Base-by-base conservation (phyloP, 2,888 invertebrate species). In the Dendrolimus pini region DNA sequence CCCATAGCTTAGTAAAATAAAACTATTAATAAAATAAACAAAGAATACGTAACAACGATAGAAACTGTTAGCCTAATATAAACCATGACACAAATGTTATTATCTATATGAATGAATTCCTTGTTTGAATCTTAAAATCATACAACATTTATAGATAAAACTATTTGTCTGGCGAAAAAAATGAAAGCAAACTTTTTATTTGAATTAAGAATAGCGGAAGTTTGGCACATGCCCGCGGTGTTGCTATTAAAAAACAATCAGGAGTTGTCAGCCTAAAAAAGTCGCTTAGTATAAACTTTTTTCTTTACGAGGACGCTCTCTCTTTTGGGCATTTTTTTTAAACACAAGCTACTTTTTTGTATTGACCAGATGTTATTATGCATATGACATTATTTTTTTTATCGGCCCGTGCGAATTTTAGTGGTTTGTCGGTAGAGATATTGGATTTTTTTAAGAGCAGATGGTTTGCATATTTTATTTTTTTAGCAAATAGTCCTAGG, bases 321-420 rank as follows among this genome's bases (percentile, higher is more conserved):
- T 52, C n/a, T 52, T 12, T 52, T 6, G 3, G 10, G n/a, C 52
- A 68, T 72, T 70, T 77, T 76, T 75, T 65, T 68, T 59, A 60
- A 58, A 65, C 69, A 72, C 76, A 75, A 73, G 75, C 81, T 82
- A 62, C 69, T 79, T 84, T 85, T 84, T 84, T 82, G 70, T 77
- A 79, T 65, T 81, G 82, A 77, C 87, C 89, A 90, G 88, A 86
- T 89, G 89, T 80, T 80, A 74, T 30, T 88, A 90, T 90, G 89
- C 89, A 89, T 88, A 90, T 89, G 89, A 90, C 87, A 89, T 74
- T 85, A 88, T 88, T 83, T 88, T 82, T 71, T 62, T 63, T 65
- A 57, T 58, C 63, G 63, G 12, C 47, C 65, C 73, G 80, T 83
- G 88, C 89, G 83, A 89, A 89, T 88, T 89, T 89, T 89, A 85